phyloP scores from a whole-genome alignment of 2,888 invertebrate species.

The Achlya flavicornis region DNA sequence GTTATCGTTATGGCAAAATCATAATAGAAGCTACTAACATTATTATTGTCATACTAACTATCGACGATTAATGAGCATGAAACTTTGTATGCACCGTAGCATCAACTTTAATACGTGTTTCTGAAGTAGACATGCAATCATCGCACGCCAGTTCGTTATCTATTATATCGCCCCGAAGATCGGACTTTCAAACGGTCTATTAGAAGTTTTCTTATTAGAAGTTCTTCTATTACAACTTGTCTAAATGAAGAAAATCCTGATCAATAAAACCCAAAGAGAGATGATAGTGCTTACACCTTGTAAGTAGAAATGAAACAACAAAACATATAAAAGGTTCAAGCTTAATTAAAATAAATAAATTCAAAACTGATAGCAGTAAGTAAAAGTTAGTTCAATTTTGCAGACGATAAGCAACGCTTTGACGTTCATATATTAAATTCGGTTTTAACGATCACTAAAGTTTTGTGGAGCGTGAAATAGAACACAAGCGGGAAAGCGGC shows the following conservation, averaged over 20 bases:
- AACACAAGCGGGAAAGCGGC: constrained; percentile 43
- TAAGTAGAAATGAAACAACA: constrained; percentile 17
- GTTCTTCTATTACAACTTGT: constrained; percentile 74
- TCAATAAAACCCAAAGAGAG: constrained; percentile 64
- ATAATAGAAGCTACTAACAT: neutral
- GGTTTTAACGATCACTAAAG: constrained; percentile 56
- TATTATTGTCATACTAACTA: neutral
- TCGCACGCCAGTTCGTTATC: constrained; percentile 55
- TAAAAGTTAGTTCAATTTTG: constrained; percentile 42
- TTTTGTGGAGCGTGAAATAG: constrained; percentile 57
- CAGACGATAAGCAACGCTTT: constrained; percentile 36
- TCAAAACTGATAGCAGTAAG: constrained; percentile 36
- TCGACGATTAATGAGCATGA: neutral
- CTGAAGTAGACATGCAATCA: constrained; percentile 51
- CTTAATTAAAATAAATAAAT: constrained; percentile 14
- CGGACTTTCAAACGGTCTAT: constrained; percentile 75
- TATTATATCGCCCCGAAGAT: constrained; percentile 65
- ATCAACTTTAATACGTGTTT: neutral
- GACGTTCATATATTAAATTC: constrained; percentile 36
- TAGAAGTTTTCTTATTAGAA: constrained; percentile 83
- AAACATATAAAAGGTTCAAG: constrained; percentile 20
- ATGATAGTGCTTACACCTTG: constrained; percentile 22
- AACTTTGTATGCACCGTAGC: neutral
- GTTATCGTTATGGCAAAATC: neutral
- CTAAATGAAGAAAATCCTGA: constrained; percentile 61